These are phyloP conservation scores for Axis porcinus DNA, from an alignment of 2,113 vertebrate species.

Conservation along the genomic window DNA sequence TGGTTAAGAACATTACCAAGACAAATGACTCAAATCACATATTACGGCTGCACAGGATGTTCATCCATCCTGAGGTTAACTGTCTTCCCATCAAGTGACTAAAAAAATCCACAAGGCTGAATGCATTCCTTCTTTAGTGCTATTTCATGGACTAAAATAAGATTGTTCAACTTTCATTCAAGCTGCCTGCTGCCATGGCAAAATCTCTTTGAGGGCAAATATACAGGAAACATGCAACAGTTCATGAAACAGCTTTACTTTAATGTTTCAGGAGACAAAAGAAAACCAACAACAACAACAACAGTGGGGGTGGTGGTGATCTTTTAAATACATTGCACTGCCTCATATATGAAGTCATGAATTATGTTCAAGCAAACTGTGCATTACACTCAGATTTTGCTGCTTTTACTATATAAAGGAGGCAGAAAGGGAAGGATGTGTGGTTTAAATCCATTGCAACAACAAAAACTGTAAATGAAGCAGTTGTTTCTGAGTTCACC, in stretches of 20 bases:
- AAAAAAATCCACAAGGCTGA: background rate
- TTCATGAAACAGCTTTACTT: constrained; percentile 3
- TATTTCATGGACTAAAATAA: background rate
- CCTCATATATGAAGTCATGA: constrained; percentile 8
- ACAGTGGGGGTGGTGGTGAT: background rate
- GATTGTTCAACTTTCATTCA: background rate
- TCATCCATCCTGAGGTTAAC: background rate
- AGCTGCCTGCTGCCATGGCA: background rate
- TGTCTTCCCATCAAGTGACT: background rate
- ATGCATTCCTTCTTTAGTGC: background rate
- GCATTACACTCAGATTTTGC: background rate
- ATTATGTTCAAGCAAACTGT: background rate
- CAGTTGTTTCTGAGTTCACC: background rate
- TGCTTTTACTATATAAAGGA: background rate
- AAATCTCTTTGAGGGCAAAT: background rate
- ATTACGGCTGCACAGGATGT: background rate
- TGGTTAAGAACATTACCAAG: background rate
- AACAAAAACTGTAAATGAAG: constrained; percentile 23
- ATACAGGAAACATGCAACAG: background rate
- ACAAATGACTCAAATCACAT: background rate
- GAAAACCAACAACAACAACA: background rate
- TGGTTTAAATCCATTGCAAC: constrained; percentile 35
- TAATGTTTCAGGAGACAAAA: constrained; percentile 1
- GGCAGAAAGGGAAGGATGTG: background rate
- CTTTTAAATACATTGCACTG: constrained; percentile 2